Conservation (phyloP, 2,113 vertebrate species). For the Callipepla squamata region DNA sequence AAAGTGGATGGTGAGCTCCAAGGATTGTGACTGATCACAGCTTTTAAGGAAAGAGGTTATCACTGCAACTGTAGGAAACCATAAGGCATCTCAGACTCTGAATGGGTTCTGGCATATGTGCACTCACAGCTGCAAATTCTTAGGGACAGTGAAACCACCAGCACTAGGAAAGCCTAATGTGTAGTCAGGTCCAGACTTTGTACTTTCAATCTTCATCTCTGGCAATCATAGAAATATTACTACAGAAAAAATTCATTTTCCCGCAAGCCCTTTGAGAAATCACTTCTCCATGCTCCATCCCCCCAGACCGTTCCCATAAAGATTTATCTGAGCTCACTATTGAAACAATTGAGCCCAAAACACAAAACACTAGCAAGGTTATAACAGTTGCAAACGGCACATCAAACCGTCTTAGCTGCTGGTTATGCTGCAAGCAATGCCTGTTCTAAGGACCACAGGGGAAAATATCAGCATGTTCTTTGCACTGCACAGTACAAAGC, state of each 20-base stretch:
- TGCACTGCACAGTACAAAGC: neutral
- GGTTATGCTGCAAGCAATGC: neutral
- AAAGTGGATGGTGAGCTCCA: neutral
- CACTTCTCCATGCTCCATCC: neutral
- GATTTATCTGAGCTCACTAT: neutral
- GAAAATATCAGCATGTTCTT: neutral
- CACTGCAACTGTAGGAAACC: neutral
- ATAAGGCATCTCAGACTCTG: neutral
- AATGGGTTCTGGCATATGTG: neutral
- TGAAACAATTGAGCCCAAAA: neutral
- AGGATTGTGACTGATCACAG: neutral
- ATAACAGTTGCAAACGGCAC: neutral
- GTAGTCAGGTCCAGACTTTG: neutral
- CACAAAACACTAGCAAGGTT: neutral
- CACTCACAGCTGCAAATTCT: neutral
- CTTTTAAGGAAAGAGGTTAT: neutral
- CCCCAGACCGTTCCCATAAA: neutral
- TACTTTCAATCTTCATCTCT: neutral
- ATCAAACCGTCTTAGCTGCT: neutral
- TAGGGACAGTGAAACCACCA: accelerated
- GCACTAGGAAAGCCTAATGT: neutral
- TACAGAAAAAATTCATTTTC: neutral
- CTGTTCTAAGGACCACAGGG: accelerated
- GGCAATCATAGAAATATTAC: neutral
- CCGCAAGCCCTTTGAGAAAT: neutral